Base-by-base conservation (phyloP, 2,888 invertebrate genomes). In the Polia nebulosa region DNA sequence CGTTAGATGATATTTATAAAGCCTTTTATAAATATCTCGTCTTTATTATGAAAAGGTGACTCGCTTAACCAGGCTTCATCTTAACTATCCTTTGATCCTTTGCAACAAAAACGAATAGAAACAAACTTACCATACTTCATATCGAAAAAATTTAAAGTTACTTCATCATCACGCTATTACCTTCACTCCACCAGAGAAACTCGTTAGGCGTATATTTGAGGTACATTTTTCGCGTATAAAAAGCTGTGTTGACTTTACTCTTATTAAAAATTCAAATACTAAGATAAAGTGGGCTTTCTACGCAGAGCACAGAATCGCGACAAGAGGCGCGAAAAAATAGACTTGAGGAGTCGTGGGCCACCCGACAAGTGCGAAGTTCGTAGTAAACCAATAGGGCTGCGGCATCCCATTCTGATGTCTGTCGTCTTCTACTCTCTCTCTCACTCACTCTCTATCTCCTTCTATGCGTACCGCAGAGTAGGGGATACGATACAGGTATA, bases 191-290 rank as follows among this genome's bases (percentile, higher is more conserved):
- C 76, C 69, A 64, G 77, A 80, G 69, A 76, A 82, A 64, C 82
- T 81, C 85, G 84, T 82, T 87, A 84, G 83, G 81, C 79, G 82
- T 78, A 86, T 87, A 87, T 88, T 88, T 83, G 81, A 85, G 78
- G 80, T 83, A 83, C 78, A 85, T 83, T 85, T 87, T 84, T 80
- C 78, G 72, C 76, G 72, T 69, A 80, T 82, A 88, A 87, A 79
- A 76, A 81, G 77, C 82, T 67, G 78, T 76, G 78, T 82, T 83
- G 82, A 84, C 83, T 81, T 78, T 76, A 67, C 78, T 73, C 84
- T 88, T 89, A 89, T 90, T 88, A 90, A 90, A 90, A 90, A 89
- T 90, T 90, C 87, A 90, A 89, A 89, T 86, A 83, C 77, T 78
- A 85, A 82, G 83, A 85, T 86, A 77, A 85, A 84, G 74, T 79